Percentiles rank a stretch among this genome's conserved stretches.
These are phyloP conservation scores for Geotrupes spiniger DNA, from an alignment of 2,888 invertebrate species.

Conservation along the genomic window DNA sequence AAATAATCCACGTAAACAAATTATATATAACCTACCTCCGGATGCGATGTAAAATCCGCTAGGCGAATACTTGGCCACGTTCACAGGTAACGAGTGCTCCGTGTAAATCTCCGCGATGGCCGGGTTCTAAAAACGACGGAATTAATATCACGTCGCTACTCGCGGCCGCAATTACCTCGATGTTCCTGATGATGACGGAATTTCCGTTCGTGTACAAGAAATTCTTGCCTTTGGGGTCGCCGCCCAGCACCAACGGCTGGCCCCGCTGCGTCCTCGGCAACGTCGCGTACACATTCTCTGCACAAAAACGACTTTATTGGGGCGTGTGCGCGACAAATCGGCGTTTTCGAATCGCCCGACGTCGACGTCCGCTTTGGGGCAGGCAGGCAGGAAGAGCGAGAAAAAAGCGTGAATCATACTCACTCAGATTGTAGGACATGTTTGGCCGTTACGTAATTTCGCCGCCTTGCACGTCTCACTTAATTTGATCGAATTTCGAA, in stretches of 20 bases:
- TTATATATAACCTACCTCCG: conserved; percentile 65
- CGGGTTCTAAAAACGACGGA: conserved; percentile 66
- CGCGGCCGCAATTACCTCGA: conserved; percentile 63
- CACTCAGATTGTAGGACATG: conserved; percentile 20
- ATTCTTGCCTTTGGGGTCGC: conserved; percentile 95
- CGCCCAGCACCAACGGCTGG: conserved; percentile 89
- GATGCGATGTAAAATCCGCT: conserved; percentile 98
- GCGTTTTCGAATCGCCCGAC: too few relatives aligned
- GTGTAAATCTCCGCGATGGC: conserved; percentile 94
- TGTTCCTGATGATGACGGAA: conserved; percentile 95
- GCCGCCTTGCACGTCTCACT: too few relatives aligned
- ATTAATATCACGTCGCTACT: too few relatives aligned
- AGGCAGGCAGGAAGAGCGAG: too few relatives aligned
- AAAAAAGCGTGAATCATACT: conserved; percentile 14
- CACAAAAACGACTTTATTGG: too few relatives aligned
- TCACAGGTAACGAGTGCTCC: conserved; percentile 92
- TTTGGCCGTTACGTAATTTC: not conserved
- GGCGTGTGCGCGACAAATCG: too few relatives aligned
- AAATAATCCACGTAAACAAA: too few relatives aligned
- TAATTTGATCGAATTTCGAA: too few relatives aligned
- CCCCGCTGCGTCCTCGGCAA: conserved; percentile 94
- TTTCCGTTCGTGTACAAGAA: conserved; percentile 97
- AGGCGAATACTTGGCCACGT: conserved; percentile 97
- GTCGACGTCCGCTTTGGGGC: too few relatives aligned
- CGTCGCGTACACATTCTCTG: conserved; percentile 88